Evolutionary conservation across 1,140 invertebrate species (phyloP).

Genomic region (Hyles vespertilio): DNA sequence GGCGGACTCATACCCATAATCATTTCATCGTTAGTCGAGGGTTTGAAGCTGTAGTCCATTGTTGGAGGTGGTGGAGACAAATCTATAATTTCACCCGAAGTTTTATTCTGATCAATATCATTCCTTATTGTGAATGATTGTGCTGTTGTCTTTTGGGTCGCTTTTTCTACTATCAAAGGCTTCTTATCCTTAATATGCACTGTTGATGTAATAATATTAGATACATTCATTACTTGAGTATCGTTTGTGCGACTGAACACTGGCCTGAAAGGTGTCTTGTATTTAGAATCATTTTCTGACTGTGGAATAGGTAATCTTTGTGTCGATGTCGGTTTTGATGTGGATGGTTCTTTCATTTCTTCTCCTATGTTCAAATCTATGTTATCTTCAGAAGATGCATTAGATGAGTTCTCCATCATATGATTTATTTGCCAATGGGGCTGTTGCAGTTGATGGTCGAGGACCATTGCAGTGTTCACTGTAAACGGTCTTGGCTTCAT

Average conservation of each 20-base stretch:
- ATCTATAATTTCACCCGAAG: constrained; percentile 61
- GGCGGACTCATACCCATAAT: constrained; percentile 75
- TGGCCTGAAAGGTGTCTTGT: constrained; percentile 38
- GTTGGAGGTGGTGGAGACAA: constrained; percentile 69
- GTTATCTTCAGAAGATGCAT: constrained; percentile 62
- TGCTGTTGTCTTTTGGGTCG: constrained; percentile 46
- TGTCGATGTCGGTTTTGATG: constrained; percentile 19
- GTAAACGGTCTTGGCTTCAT: constrained; percentile 68
- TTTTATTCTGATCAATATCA: constrained; percentile 39
- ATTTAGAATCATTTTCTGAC: constrained; percentile 24
- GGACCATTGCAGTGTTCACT: constrained; percentile 43
- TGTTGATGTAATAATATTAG: constrained; percentile 70
- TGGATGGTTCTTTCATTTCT: constrained; percentile 38
- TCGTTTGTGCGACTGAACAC: constrained; percentile 38
- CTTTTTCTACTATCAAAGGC: constrained; percentile 56
- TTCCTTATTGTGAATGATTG: constrained; percentile 47
- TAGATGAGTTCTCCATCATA: constrained; percentile 59
- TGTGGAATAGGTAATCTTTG: constrained; percentile 14
- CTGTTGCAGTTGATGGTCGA: constrained; percentile 66
- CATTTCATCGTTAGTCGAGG: constrained; percentile 57
- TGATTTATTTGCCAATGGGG: constrained; percentile 72
- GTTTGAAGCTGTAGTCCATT: constrained; percentile 59
- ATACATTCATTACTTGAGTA: constrained; percentile 42
- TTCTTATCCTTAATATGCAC: constrained; percentile 66
- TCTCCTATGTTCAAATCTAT: constrained; percentile 66